Percentiles rank a stretch among this genome's conserved stretches.
These are phyloP conservation scores for Phyllotis vaccarum DNA, from an alignment of 2,797 vertebrate species.

Conservation along the genomic window DNA sequence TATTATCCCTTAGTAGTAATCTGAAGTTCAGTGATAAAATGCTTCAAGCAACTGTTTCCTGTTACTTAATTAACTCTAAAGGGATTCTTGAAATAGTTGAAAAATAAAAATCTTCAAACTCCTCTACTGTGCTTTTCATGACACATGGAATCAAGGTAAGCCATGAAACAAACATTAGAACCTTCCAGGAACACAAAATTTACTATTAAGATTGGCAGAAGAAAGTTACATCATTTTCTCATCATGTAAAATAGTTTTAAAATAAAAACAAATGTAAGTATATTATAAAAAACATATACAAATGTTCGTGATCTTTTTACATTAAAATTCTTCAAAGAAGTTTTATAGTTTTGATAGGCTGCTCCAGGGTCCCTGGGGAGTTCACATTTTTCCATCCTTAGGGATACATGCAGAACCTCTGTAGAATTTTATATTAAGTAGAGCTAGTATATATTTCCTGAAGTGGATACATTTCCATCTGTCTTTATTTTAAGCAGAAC, in stretches of 20 bases:
- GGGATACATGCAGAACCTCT: slow-evolving; percentile 3
- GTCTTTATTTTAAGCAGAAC: slow-evolving; percentile 45
- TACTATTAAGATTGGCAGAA: slow-evolving; percentile 6
- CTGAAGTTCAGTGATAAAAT: slow-evolving; percentile 40
- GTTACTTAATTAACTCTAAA: slow-evolving; percentile 59
- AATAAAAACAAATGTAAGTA: slow-evolving; percentile 53
- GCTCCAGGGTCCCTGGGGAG: not conserved
- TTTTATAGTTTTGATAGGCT: slow-evolving; percentile 13
- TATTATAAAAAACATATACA: slow-evolving; percentile 35
- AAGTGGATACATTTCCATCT: slow-evolving; percentile 13
- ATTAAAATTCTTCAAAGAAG: slow-evolving; percentile 71
- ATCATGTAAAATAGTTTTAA: slow-evolving; percentile 52
- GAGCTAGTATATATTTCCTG: not conserved
- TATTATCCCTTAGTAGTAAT: slow-evolving; percentile 19
- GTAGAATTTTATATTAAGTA: not conserved
- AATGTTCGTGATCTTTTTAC: slow-evolving; percentile 50
- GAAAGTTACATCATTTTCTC: slow-evolving; percentile 49
- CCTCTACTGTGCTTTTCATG: not conserved
- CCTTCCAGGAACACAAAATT: slow-evolving; percentile 47
- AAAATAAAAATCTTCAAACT: slow-evolving; percentile 48
- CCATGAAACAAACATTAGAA: slow-evolving; percentile 15
- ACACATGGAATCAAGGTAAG: not conserved
- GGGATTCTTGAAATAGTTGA: slow-evolving; percentile 2
- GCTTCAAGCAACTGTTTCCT: not conserved
- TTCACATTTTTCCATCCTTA: not conserved